Evolutionary conservation across 2,888 invertebrate genomes (phyloP), one percentile per base, ranked within the genome.

Genomic region (Reticulitermes lucifugus): DNA sequence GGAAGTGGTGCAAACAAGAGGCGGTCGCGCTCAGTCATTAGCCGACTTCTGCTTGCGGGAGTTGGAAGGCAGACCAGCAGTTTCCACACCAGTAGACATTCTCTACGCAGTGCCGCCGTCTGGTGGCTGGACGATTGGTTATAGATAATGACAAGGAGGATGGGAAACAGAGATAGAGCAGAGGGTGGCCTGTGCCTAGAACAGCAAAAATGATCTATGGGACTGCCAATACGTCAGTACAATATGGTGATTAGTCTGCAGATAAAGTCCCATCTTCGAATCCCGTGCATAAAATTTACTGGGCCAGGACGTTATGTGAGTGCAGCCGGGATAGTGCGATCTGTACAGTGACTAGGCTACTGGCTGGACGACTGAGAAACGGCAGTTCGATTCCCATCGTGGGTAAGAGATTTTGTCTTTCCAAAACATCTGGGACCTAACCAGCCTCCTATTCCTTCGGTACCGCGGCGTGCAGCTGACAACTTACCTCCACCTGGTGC

Each of bases 111-210:
- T 12, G 73, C 35, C 18, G 41, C 77, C 43, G 77, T 46, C 77
- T 77, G 77, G 21, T 43, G 77, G 77, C 46, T n/a, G 77, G 43
- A 46, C 77, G 77, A 77, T 77, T 77, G 77, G 51, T 77, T 77
- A 77, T 77, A 46, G 77, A 77, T 77, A 77, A 77, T 77, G 77
- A 77, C 77, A 77, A 46, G 77, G 51, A 77, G n/a, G 43, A 51
- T 21, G 41, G 12, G 73, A 73, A 21, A 73, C 77, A 21, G 77
- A 46, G 46, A 77, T n/a, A 46, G 41, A 21, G 77, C 22, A 22
- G 46, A 43, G 77, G 46, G 77, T 46, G 14, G 21, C 18, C n/a
- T 41, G n/a, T 46, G n/a, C 73, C 41, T 4, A 9, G 5, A 25
- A 65, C 25, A 25, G 65, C 65, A 65, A 25, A n/a, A 65, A 25